These are phyloP conservation scores for Lycodopsis pacificus DNA, from an alignment of 2,797 vertebrate genomes.

Conservation along the genomic window DNA sequence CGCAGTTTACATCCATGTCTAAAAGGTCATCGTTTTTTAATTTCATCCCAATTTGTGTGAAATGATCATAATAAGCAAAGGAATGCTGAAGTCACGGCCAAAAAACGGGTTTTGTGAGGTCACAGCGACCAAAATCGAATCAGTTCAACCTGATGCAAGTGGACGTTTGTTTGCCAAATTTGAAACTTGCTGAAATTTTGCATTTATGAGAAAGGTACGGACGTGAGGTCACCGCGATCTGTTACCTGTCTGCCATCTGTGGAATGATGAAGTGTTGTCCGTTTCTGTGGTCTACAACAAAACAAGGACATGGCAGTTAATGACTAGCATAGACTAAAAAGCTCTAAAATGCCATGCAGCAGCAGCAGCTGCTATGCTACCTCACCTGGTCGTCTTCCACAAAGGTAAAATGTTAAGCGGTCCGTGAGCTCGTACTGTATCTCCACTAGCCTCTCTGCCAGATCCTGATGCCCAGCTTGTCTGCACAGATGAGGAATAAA, in stretches of 20 bases:
- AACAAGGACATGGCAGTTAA: constrained; percentile 1
- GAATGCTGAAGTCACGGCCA: background rate
- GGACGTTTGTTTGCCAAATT: background rate
- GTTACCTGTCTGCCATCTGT: constrained; percentile 99
- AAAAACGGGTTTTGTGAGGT: background rate
- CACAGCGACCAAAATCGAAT: background rate
- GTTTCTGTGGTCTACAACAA: constrained; percentile 93
- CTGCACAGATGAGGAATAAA: constrained; percentile 76
- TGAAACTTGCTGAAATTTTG: background rate
- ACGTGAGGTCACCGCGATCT: background rate
- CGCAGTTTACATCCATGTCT: background rate
- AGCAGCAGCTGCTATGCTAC: background rate
- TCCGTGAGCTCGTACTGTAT: constrained; percentile 99
- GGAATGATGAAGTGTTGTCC: constrained; percentile 99
- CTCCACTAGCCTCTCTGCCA: constrained; percentile 94
- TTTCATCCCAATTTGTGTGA: background rate
- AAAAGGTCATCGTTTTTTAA: background rate
- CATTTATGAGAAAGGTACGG: no score
- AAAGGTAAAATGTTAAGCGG: constrained; percentile 97
- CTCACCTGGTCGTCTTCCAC: constrained; percentile 96
- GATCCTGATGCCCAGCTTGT: constrained; percentile 95
- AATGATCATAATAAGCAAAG: background rate
- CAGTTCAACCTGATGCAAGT: background rate
- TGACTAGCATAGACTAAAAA: background rate
- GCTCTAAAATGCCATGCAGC: background rate